A percentile compares a stretch with the other conserved stretches of the same genome.
Evolutionary conservation across 2,888 invertebrate species (phyloP).

Genomic region (Protonemura montana): DNA sequence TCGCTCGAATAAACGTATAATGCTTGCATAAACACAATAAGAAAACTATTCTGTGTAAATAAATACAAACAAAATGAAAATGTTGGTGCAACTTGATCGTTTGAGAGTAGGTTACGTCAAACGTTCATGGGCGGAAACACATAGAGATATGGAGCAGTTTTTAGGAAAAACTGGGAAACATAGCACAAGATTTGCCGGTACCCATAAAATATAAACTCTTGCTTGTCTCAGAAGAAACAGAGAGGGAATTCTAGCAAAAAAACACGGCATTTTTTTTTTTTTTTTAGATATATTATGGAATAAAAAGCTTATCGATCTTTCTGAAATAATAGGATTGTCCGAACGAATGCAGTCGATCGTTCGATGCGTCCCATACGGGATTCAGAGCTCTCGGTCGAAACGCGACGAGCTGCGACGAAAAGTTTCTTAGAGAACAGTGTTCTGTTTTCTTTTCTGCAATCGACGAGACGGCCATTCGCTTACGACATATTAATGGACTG

Average conservation of each 20-base stretch:
- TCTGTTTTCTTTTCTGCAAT: neutral
- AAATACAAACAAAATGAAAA: conserved; percentile 18
- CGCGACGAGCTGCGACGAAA: no score
- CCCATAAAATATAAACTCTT: neutral
- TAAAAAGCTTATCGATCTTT: neutral
- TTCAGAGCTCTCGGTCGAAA: no score
- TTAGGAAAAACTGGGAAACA: no score
- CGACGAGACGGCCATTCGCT: neutral
- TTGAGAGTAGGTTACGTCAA: neutral
- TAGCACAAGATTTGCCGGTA: neutral
- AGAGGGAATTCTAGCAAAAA: neutral
- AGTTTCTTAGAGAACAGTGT: neutral
- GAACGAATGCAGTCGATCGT: neutral
- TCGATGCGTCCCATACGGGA: no score
- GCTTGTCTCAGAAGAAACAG: neutral
- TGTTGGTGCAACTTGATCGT: neutral
- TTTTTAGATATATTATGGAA: neutral
- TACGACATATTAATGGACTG: neutral
- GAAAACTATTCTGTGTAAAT: conserved; percentile 18
- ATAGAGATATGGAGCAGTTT: no score
- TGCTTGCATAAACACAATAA: neutral
- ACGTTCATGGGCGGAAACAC: neutral
- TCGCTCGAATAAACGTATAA: neutral
- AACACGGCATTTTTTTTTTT: neutral
- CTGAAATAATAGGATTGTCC: neutral